phyloP scores from a whole-genome alignment of 92 coral and sea anemone species.

The Isaurus tuberculatus region DNA sequence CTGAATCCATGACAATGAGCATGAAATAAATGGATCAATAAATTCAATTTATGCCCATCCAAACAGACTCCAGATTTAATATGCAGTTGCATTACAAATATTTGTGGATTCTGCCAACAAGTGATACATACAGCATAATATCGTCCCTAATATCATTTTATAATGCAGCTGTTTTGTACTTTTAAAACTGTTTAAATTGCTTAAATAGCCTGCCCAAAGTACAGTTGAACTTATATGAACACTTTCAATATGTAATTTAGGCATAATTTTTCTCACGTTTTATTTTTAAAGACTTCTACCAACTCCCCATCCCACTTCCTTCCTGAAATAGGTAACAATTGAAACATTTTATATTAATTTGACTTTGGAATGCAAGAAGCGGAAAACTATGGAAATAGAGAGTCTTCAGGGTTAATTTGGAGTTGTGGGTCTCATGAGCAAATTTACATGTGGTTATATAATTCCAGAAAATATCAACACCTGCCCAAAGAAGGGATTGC shows the following conservation, averaged over 20 bases:
- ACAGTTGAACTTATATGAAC: constrained; percentile 22
- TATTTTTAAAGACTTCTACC: constrained; percentile 13
- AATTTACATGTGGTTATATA: constrained; percentile 19
- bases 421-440: constrained; percentile 22
- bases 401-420: constrained; percentile 21
- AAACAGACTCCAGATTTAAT: constrained; percentile 21
- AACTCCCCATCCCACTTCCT: not conserved
- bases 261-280: constrained; percentile 14
- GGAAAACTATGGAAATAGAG: constrained; percentile 24
- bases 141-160: constrained; percentile 4
- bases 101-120: constrained; percentile 29
- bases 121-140: constrained; percentile 22
- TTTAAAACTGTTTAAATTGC: constrained; percentile 22
- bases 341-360: constrained; percentile 21
- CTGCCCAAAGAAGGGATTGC: constrained; percentile 23
- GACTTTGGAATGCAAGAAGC: constrained; percentile 33
- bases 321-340: constrained; percentile 29
- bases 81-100: constrained; percentile 25
- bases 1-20: constrained; percentile 20
- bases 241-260: constrained; percentile 31
- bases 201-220: constrained; percentile 29
- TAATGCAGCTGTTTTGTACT: constrained; percentile 28
- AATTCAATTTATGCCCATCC: constrained; percentile 19
- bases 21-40: constrained; percentile 14
- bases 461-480: constrained; percentile 21